phyloP scores from a whole-genome alignment of 1,140 invertebrate genomes.

The Ganaspis sp. region DNA sequence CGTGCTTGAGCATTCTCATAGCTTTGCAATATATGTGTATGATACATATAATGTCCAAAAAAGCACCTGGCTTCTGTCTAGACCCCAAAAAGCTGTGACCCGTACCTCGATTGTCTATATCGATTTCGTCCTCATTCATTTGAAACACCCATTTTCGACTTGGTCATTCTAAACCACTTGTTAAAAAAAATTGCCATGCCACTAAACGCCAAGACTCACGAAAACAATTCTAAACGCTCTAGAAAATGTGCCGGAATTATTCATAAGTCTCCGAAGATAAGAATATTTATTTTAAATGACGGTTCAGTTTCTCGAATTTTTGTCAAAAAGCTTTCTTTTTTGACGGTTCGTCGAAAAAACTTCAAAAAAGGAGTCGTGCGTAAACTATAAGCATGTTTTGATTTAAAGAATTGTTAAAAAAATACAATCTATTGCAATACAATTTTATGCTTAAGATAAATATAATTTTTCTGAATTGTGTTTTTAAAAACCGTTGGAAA shows the following conservation, averaged over 20 bases:
- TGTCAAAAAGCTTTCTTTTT: no score
- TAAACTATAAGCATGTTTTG: no score
- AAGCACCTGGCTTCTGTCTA: conserved; percentile 29
- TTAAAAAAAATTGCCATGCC: conserved; percentile 18
- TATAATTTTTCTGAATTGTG: no score
- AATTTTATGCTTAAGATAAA: no score
- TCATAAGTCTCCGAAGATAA: conserved; percentile 1
- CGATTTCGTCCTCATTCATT: not conserved
- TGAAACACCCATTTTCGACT: conserved; percentile 11
- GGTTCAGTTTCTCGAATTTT: no score
- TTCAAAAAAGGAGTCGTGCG: no score
- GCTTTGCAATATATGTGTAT: not conserved
- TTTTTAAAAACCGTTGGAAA: no score
- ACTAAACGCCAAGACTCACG: not conserved
- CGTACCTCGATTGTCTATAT: conserved; percentile 21
- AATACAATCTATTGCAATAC: no score
- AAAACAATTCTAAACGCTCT: not conserved
- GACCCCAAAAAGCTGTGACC: conserved; percentile 22
- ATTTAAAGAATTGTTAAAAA: no score
- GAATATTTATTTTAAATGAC: no score
- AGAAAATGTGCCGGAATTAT: not conserved
- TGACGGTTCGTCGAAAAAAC: no score
- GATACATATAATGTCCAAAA: conserved; percentile 26
- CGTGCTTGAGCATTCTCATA: conserved; percentile 41
- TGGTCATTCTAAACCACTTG: conserved; percentile 22